Evolutionary conservation across 2,888 invertebrate species (phyloP), one percentile per base, ranked within the genome.

Genomic region (Gandaritis pyraliata): DNA sequence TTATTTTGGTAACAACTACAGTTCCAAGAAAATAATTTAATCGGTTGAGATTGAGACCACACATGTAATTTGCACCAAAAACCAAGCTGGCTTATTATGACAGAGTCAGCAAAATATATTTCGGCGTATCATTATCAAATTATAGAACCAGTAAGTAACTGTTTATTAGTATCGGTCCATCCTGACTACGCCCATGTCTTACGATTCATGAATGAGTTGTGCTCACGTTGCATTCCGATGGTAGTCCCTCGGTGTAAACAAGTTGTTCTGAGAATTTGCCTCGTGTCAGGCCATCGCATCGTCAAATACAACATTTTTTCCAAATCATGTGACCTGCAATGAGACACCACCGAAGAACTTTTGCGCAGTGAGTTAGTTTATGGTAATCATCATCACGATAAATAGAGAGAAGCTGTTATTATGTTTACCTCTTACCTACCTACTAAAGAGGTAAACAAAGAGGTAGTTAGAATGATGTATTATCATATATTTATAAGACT

Each of bases 161-260:
- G 45, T 50, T 58, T 52, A 41, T 47, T 36, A 39, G n/a, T 45
- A 36, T 52, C 18, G 30, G 36, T 41, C 46, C 51, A 56, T 53
- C 56, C 56, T 58, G 52, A 60, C 68, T 71, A 59, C 64, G 48
- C 48, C 43, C 45, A 49, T 51, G 49, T 15, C 58, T 47, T 45
- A 58, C 56, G 51, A 59, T 83, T 85, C 81, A 86, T 89, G 88
- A 88, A 88, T 88, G 88, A 75, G 74, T 72, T 74, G 61, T 76
- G 84, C 78, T 77, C 76, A 62, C 72, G 69, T 81, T 78, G 82
- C 87, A 86, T 81, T 84, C 80, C 64, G 55, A 59, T 60, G 60
- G 69, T 72, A 70, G 71, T 70, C 63, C 54, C 58, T 58, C 58
- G 72, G 49, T 58, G 76, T 78, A 78, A 77, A 78, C 80, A 80